These are phyloP conservation scores for Propithecus perrieri DNA, from an alignment of 2,797 vertebrate species.

Conservation along the genomic window DNA sequence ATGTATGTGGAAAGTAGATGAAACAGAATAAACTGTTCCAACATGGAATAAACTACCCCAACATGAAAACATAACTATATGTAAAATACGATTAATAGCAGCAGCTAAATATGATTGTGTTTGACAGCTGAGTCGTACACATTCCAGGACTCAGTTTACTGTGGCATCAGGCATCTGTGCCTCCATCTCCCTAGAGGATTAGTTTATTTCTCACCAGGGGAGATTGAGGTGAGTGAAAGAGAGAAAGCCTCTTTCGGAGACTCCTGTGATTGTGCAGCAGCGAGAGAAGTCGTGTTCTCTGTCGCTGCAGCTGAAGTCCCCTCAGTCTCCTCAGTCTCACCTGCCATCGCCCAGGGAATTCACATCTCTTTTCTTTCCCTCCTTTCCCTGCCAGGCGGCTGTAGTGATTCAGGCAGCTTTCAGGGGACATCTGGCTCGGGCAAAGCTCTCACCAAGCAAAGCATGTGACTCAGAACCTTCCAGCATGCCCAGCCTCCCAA, in stretches of 20 bases:
- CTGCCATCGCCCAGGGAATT: neutral
- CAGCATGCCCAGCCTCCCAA: neutral
- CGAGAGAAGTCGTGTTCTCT: neutral
- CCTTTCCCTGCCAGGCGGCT: conserved; percentile 82
- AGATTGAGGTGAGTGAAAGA: neutral
- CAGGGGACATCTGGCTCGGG: conserved; percentile 88
- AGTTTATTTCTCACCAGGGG: neutral
- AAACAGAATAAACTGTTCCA: neutral
- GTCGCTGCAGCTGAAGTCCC: rapidly evolving
- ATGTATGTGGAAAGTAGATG: neutral
- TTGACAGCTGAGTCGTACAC: neutral
- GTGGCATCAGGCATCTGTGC: neutral
- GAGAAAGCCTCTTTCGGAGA: neutral
- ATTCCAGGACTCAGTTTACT: neutral
- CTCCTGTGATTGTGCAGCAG: neutral
- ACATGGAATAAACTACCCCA: neutral
- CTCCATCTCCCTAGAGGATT: neutral
- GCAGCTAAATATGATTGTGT: neutral
- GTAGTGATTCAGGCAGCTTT: conserved; percentile 89
- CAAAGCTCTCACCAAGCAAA: conserved; percentile 76
- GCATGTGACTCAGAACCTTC: neutral
- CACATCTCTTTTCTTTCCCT: neutral
- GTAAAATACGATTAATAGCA: neutral
- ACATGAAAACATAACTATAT: rapidly evolving
- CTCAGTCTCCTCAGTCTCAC: neutral